Evolutionary conservation across 2,888 invertebrate genomes (phyloP), one percentile per base, ranked within the genome.

Genomic region (Dryomyza anilis): DNA sequence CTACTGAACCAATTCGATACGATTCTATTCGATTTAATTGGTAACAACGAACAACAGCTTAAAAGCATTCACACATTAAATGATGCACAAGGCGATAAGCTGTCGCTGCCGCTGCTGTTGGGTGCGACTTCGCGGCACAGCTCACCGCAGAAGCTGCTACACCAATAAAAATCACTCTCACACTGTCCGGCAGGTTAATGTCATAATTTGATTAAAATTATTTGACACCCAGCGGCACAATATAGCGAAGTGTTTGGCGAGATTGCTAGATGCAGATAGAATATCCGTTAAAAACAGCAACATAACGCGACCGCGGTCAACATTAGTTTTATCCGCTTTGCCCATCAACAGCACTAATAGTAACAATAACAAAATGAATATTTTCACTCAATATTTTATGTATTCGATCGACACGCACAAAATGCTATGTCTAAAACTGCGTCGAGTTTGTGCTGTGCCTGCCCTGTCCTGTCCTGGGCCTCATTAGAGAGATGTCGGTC

Each of bases 201-300:
- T 50, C 50, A 60, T 60, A 60, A 50, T 60, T 60, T 36, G 14
- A 19, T 25, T 14, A 33, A 60, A 48, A 6, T 50, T 60, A 60
- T 60, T 16, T 23, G 25, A 30, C 25, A 46, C 30, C 6, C 27
- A 16, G 19, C 14, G 33, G 19, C 14, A 19, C 8, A 46, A n/a
- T n/a, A 2, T 16, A 46, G 4, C 2, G 46, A 2, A 23, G 3
- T 14, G 8, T 43, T 21, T 3, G 14, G n/a, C 21, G 4, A 48
- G 48, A 25, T 48, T 48, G 48, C 48, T 21, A 48, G 16, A 30
- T 53, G 10, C 29, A 3, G 2, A 50, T 23, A 50, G 10, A 25
- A 33, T 53, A 12, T 30, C 16, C 30, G 29, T n/a, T 3, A 30
- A 16, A 53, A 27, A 25, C 27, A 16, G n/a, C 21, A 16, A 12